Base-by-base conservation (phyloP, 2,113 vertebrate species). In the Ariopsis seemanni region DNA sequence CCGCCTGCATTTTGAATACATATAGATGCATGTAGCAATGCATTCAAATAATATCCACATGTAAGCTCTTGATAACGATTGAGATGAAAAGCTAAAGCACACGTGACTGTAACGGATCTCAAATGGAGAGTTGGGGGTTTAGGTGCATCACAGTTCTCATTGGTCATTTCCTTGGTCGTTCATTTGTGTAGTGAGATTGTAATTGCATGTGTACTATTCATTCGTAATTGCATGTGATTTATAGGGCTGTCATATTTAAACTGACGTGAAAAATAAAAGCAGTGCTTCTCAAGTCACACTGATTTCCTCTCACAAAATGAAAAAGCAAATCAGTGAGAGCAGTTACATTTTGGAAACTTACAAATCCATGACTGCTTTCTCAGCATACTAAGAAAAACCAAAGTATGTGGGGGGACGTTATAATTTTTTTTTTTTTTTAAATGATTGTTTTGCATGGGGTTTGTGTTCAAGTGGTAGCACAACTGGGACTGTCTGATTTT, bases 71-170 rank as follows among this genome's bases (percentile, higher is more conserved):
- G 9, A 75, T n/a, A 5, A 25, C 6, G 67, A 77, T 52, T 53
- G 22, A 10, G 74, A 48, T 48, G 10, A 22, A 75, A 78, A 53
- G 20, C 72, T 50, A 75, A 75, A 52, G 72, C 22, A 14, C 7
- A 78, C 10, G 22, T 11, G 22, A 52, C 17, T 42, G 30, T 72
- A 75, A 75, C 25, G 42, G 42, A 42, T 42, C 42, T 42, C 42
- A 42, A 42, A 42, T 4, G 42, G 42, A 58, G 50, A 69, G 78
- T 48, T 86, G 63, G 62, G 78, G 53, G 34, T 82, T 9, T 5
- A n/a, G 52, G 85, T 86, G 72, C 9, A 5, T 78, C 65, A 82
- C 63, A 7, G 58, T 71, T 69, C 8, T 60, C 22, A 71, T n/a
- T 60, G 22, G 27, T 42, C 30, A 50, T n/a, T 27, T 78, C 20